Conservation (phyloP, 2,888 invertebrate genomes). For the Phragmatobia fuliginosa region DNA sequence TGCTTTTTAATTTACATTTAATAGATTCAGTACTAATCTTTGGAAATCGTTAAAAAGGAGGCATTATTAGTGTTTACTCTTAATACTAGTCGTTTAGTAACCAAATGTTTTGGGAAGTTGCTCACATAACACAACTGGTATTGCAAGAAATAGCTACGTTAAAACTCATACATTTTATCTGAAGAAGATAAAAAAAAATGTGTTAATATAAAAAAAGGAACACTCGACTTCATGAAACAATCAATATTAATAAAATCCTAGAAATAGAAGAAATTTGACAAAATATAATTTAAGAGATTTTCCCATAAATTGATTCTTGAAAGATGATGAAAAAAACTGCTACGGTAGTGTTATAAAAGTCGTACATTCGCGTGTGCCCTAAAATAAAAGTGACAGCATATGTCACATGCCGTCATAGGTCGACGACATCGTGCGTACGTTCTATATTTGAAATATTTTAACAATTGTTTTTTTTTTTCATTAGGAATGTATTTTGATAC, state of each 20-base stretch:
- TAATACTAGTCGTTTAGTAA: no score
- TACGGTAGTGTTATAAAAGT: constrained; percentile 31
- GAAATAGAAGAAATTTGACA: background rate
- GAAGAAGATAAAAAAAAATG: no score
- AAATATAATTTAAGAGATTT: constrained; percentile 1
- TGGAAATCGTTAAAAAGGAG: background rate
- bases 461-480: constrained; percentile 21
- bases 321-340: background rate
- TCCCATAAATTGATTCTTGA: background rate
- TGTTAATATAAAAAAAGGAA: no score
- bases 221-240: no score
- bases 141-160: no score
- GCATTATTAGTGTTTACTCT: no score
- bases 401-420: constrained; percentile 73
- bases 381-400: constrained; percentile 78
- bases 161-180: no score
- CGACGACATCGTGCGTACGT: constrained; percentile 60
- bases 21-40: background rate
- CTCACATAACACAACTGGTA: background rate
- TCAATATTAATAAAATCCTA: no score
- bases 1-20: background rate
- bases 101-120: background rate
- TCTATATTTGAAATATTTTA: constrained; percentile 45
- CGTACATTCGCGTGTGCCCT: constrained; percentile 60
- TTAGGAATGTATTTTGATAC: background rate